A percentile compares a stretch with the other conserved stretches of the same genome.
Conservation (phyloP, 92 coral and sea anemone species). For the Heteractis magnifica region DNA sequence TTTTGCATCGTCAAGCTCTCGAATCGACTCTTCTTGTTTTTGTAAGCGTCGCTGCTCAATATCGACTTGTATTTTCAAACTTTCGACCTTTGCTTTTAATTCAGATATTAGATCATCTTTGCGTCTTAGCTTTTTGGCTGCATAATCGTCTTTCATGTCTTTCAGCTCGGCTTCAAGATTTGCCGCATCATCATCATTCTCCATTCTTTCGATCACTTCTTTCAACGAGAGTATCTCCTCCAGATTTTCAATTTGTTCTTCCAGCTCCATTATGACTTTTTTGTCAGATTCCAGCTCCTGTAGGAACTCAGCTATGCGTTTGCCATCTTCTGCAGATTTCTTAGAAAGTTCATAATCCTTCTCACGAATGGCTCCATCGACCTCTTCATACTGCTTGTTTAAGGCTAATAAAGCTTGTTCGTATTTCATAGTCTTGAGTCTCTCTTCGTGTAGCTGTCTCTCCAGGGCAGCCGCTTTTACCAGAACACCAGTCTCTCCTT, state of each 20-base stretch:
- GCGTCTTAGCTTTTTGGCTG: conserved; percentile 42
- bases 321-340: conserved; percentile 56
- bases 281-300: conserved; percentile 41
- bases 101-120: conserved; percentile 51
- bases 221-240: conserved; percentile 60
- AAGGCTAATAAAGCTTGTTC: conserved; percentile 56
- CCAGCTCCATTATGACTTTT: conserved; percentile 22
- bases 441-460: conserved; percentile 52
- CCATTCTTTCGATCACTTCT: conserved; percentile 37
- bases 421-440: conserved; percentile 47
- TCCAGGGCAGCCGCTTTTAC: conserved; percentile 46
- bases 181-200: conserved; percentile 35
- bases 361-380: conserved; percentile 36
- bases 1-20: conserved; percentile 64
- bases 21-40: conserved; percentile 62
- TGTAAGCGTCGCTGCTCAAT: conserved; percentile 58
- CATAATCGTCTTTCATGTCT: conserved; percentile 64
- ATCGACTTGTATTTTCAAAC: conserved; percentile 55
- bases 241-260: conserved; percentile 46
- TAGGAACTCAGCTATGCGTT: conserved; percentile 47
- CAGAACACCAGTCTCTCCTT: conserved; percentile 18
- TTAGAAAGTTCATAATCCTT: conserved; percentile 35
- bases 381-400: conserved; percentile 46
- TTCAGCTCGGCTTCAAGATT: conserved; percentile 38
- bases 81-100: conserved; percentile 51